Evolutionary conservation across 2,113 vertebrate species (phyloP).

Genomic region (Psittacula cyanocephala): DNA sequence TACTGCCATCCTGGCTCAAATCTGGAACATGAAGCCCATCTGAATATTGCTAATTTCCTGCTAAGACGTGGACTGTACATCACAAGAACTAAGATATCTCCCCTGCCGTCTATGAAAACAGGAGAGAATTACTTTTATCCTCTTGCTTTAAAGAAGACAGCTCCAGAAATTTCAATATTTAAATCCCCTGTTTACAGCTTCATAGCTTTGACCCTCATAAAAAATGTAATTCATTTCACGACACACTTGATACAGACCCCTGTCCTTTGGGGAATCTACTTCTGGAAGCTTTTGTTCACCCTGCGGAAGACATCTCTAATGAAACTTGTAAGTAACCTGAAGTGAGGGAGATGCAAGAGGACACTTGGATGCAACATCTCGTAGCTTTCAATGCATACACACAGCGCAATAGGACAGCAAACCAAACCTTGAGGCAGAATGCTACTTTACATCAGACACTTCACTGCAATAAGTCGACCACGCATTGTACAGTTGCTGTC

Average conservation of each 20-base stretch:
- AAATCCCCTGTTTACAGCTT: not conserved
- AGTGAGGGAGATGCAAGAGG: not conserved
- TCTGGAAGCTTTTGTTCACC: not conserved
- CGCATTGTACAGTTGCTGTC: not conserved
- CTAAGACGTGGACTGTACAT: not conserved
- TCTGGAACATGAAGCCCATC: not conserved
- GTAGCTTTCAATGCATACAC: not conserved
- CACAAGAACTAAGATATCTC: not conserved
- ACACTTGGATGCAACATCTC: not conserved
- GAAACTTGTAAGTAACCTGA: not conserved
- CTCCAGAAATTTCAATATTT: not conserved
- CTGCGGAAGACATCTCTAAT: not conserved
- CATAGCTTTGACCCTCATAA: not conserved
- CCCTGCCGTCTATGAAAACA: not conserved
- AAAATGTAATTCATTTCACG: not conserved
- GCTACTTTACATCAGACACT: not conserved
- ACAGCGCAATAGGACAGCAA: not conserved
- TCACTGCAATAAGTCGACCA: not conserved
- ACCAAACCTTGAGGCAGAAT: not conserved
- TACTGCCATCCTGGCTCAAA: conserved; percentile 22
- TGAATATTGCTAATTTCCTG: conserved; percentile 15
- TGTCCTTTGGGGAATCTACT: not conserved
- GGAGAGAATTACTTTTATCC: not conserved
- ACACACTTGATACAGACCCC: not conserved
- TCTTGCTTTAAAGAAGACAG: not conserved